A percentile compares a stretch with the other conserved stretches of the same genome.
phyloP scores from a whole-genome alignment of 2,113 vertebrate genomes.

The Probosciger aterrimus region DNA sequence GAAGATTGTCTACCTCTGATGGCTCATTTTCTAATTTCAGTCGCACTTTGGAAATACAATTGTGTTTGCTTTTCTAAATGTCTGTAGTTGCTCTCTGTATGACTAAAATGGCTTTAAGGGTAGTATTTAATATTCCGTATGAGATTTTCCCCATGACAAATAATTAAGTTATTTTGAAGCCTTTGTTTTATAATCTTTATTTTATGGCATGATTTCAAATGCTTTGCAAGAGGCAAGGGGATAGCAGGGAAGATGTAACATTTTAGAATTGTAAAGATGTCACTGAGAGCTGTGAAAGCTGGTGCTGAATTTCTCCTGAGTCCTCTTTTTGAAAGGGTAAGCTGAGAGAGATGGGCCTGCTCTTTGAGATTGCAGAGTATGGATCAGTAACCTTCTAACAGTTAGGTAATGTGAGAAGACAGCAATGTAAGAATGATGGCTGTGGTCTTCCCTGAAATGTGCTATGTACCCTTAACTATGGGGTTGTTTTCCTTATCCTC shows the following conservation, averaged over 20 bases:
- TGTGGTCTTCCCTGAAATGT: neutral
- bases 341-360: neutral
- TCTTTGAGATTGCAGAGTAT: neutral
- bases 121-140: slow-evolving; percentile 57
- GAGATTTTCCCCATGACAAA: neutral
- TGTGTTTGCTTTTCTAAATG: slow-evolving; percentile 14
- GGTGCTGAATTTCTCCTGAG: neutral
- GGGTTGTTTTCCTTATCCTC: neutral
- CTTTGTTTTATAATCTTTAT: slow-evolving; percentile 48
- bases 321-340: neutral
- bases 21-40: neutral
- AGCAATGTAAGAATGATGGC: neutral
- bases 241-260: neutral
- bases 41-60: slow-evolving; percentile 46
- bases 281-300: neutral
- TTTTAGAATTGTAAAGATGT: neutral
- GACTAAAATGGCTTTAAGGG: slow-evolving; percentile 29
- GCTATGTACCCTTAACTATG: neutral
- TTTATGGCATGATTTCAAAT: slow-evolving; percentile 49
- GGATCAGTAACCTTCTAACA: neutral
- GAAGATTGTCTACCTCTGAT: slow-evolving; percentile 92
- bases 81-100: slow-evolving; percentile 7
- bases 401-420: neutral
- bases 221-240: neutral
- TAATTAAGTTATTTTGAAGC: slow-evolving; percentile 74